phyloP scores from a whole-genome alignment of 2,113 vertebrate species.

The Cheirogaleus medius region DNA sequence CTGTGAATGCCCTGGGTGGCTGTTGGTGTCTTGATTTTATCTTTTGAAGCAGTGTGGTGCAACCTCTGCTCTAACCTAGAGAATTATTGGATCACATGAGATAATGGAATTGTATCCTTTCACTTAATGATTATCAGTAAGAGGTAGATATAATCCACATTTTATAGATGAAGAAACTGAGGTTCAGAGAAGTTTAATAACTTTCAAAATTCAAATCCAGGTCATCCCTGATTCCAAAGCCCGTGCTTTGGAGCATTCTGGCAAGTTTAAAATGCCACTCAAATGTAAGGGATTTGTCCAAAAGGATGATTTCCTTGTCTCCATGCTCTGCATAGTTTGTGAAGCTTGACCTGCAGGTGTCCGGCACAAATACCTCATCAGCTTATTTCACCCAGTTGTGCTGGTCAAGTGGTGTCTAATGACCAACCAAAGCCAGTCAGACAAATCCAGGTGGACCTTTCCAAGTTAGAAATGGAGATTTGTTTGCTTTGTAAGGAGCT shows the following conservation, averaged over 20 bases:
- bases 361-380: not conserved
- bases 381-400: not conserved
- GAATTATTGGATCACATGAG: not conserved
- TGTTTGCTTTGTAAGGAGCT: not conserved
- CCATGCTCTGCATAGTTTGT: not conserved
- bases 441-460: not conserved
- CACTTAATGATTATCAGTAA: not conserved
- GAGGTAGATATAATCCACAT: not conserved
- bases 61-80: not conserved
- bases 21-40: not conserved
- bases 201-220: not conserved
- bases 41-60: not conserved
- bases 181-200: slow-evolving; percentile 9
- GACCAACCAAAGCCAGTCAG: not conserved
- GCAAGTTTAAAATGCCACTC: not conserved
- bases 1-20: not conserved
- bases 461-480: not conserved
- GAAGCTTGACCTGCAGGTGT: not conserved
- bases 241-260: not conserved
- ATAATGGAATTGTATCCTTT: not conserved
- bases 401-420: not conserved
- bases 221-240: not conserved
- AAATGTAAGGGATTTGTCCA: not conserved
- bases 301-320: not conserved
- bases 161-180: slow-evolving; percentile 31